Percentiles rank a stretch among this genome's conserved stretches.
Evolutionary conservation across 2,113 vertebrate species (phyloP).

Genomic region (Elanoides forficatus): DNA sequence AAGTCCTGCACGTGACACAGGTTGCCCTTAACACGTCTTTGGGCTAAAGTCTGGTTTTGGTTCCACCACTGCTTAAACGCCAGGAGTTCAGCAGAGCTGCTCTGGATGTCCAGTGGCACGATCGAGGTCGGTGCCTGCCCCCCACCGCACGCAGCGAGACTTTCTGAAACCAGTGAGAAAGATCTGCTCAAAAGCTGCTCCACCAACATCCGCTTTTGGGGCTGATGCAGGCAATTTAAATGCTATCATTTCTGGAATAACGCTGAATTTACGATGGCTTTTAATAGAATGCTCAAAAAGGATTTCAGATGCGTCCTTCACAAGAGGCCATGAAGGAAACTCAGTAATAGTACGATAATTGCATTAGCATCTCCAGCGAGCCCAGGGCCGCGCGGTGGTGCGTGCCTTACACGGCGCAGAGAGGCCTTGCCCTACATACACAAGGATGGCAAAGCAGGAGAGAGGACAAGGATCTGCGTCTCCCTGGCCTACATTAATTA

Average conservation of each 20-base stretch:
- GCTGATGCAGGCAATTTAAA: not conserved
- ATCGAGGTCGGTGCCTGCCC: not conserved
- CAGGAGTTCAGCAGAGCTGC: not conserved
- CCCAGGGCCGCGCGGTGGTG: not conserved
- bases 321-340: slow-evolving; percentile 47
- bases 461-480: not conserved
- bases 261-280: not conserved
- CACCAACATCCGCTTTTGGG: not conserved
- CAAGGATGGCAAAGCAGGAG: not conserved
- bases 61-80: not conserved
- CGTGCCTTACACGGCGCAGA: not conserved
- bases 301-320: slow-evolving; percentile 44
- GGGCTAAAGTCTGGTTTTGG: not conserved
- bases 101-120: not conserved
- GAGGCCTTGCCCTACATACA: slow-evolving; percentile 28
- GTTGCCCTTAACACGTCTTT: not conserved
- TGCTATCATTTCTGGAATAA: not conserved
- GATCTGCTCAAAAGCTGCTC: not conserved
- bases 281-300: slow-evolving; percentile 46
- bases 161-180: not conserved
- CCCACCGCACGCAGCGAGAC: accelerated
- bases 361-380: slow-evolving; percentile 41
- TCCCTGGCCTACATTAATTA: not conserved
- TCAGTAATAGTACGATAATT: slow-evolving; percentile 22
- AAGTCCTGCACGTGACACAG: not conserved